Conservation (phyloP, 2,797 vertebrate genomes). For the Neostethus bicornis region DNA sequence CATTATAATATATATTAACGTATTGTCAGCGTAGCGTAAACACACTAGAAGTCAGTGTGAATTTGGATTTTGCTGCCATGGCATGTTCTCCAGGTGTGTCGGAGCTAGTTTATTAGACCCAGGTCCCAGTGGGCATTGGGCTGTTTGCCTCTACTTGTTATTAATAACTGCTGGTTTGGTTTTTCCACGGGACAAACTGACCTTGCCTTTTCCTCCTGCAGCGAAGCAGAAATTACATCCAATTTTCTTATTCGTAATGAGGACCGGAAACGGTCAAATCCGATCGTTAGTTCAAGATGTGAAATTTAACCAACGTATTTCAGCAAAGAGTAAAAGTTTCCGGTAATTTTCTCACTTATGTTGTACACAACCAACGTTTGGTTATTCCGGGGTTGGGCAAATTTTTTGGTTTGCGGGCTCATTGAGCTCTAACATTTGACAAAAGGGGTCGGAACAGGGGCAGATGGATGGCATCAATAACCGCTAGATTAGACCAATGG, state of each 20-base stretch:
- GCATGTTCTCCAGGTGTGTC: constrained; percentile 51
- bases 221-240: constrained; percentile 51
- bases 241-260: constrained; percentile 45
- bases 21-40: not conserved
- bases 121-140: constrained; percentile 48
- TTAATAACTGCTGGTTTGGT: constrained; percentile 66
- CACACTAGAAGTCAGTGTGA: not conserved
- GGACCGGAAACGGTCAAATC: constrained; percentile 1
- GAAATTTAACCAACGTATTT: constrained; percentile 19
- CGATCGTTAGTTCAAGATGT: not conserved
- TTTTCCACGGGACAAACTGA: constrained; percentile 61
- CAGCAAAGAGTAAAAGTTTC: too few species aligned
- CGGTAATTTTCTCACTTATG: too few species aligned
- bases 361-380: too few species aligned
- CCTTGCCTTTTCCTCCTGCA: constrained; percentile 49
- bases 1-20: not conserved
- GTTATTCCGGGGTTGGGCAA: too few species aligned
- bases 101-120: constrained; percentile 39
- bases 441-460: too few species aligned
- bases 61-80: constrained; percentile 44
- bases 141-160: constrained; percentile 49
- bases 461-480: too few species aligned
- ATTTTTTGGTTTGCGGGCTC: too few species aligned
- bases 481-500: too few species aligned
- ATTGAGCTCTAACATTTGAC: too few species aligned